These are phyloP conservation scores for Platyscapa corneri DNA, from an alignment of 1,140 invertebrate species.

Conservation along the genomic window DNA sequence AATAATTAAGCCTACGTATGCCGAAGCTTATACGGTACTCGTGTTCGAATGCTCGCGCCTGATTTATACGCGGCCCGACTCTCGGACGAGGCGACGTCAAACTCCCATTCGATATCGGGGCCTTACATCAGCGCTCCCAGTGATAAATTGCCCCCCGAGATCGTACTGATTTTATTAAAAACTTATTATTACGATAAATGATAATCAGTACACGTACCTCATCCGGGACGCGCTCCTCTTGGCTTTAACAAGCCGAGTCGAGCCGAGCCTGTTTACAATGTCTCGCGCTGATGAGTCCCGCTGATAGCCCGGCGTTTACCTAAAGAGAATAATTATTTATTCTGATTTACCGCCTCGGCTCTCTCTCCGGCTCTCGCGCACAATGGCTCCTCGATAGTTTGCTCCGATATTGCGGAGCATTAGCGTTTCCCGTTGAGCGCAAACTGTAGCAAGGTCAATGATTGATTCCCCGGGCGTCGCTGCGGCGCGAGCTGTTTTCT, in stretches of 20 bases:
- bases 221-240: background rate
- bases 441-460: background rate
- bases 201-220: background rate
- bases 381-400: too few relatives aligned
- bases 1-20: background rate
- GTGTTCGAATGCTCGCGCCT: background rate
- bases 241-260: background rate
- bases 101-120: too few relatives aligned
- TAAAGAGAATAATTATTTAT: background rate
- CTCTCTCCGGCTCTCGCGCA: too few relatives aligned
- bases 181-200: conserved; percentile 5
- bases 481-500: too few relatives aligned
- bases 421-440: too few relatives aligned
- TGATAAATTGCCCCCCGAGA: background rate
- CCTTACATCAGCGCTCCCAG: too few relatives aligned
- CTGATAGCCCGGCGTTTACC: background rate
- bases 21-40: background rate
- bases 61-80: background rate
- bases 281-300: background rate
- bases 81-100: background rate
- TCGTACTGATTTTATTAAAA: background rate
- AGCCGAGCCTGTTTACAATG: background rate
- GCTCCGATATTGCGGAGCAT: too few relatives aligned
- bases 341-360: background rate
- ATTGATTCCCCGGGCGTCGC: background rate